phyloP scores from a whole-genome alignment of 2,113 vertebrate genomes.

The Xiphophorus couchianus region DNA sequence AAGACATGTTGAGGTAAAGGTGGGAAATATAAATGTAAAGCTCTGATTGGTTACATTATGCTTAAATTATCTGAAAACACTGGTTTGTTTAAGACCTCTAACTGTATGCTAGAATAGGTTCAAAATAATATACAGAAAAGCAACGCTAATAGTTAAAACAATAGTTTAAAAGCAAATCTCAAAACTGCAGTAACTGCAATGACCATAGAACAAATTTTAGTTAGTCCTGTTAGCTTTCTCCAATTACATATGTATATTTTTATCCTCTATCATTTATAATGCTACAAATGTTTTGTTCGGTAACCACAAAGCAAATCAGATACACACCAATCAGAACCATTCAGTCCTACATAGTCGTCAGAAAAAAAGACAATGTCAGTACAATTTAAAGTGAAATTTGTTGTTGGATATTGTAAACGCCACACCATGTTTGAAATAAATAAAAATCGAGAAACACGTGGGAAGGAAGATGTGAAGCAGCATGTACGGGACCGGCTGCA shows the following conservation, averaged over 20 bases:
- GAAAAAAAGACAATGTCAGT: background rate
- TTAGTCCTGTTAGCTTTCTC: conserved; percentile 10
- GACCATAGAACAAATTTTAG: background rate
- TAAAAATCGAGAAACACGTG: background rate
- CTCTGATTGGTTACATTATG: background rate
- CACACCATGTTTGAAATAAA: conserved; percentile 13
- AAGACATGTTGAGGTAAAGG: background rate
- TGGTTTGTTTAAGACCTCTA: background rate
- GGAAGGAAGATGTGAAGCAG: background rate
- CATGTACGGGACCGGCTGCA: background rate
- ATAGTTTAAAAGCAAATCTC: conserved; percentile 32
- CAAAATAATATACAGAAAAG: conserved; percentile 8
- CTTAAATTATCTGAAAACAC: background rate
- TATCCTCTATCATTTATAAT: background rate
- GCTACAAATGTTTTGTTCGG: conserved; percentile 22
- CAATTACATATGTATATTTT: conserved; percentile 1
- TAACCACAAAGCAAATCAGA: conserved; percentile 26
- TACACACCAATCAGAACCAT: conserved; percentile 1
- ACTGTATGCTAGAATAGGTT: background rate
- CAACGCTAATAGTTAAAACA: conserved; percentile 33
- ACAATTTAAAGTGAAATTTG: conserved; percentile 18
- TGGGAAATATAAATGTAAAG: background rate
- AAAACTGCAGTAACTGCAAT: conserved; percentile 12
- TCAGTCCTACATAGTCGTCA: background rate
- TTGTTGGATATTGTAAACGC: background rate